Conservation (phyloP, 37 sponge, comb jelly and placozoan species). For the Dysidea cf. avara region DNA sequence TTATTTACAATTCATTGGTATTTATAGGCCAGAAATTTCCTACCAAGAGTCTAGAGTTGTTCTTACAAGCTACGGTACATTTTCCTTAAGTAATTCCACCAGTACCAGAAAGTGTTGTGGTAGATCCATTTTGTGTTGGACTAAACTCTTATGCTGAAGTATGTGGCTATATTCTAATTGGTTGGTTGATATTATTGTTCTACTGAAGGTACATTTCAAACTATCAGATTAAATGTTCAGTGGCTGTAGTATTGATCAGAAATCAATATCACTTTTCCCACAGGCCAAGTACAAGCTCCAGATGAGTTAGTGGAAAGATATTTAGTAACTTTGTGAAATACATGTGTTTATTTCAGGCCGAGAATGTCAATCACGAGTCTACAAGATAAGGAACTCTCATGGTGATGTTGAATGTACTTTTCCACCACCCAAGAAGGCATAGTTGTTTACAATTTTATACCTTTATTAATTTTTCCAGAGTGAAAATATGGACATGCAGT, state of each 20-base stretch:
- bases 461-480: no score
- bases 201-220: conserved; percentile 65
- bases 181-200: no score
- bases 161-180: no score
- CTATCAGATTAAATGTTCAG: conserved; percentile 68
- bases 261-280: conserved; percentile 75
- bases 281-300: conserved; percentile 58
- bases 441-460: no score
- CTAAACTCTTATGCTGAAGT: conserved; percentile 82
- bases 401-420: conserved; percentile 73
- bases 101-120: not conserved
- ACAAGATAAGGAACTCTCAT: conserved; percentile 91
- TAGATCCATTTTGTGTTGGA: conserved; percentile 72
- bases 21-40: conserved; percentile 86
- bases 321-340: no score
- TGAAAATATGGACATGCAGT: no score
- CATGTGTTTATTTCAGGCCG: conserved; percentile 21
- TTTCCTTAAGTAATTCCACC: conserved; percentile 41
- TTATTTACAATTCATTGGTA: not conserved
- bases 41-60: conserved; percentile 62
- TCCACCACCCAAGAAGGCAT: conserved; percentile 24
- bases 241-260: conserved; percentile 72
- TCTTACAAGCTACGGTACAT: conserved; percentile 76
- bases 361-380: conserved; percentile 32
- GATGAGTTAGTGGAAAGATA: conserved; percentile 57